Evolutionary conservation across 2,888 invertebrate species (phyloP).

Genomic region (Linnaemya tessellans): DNA sequence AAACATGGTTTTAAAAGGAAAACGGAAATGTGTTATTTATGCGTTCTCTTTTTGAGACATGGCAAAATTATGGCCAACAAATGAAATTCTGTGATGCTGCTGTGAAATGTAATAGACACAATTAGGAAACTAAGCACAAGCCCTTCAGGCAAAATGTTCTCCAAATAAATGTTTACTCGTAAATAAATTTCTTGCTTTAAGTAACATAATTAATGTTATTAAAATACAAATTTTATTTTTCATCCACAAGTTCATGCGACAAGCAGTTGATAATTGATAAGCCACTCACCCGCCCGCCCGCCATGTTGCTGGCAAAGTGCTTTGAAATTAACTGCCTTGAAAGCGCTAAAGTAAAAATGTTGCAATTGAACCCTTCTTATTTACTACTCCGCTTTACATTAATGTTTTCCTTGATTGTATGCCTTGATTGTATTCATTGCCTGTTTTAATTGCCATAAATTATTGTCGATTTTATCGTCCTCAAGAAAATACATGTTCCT

Average conservation of each 20-base stretch:
- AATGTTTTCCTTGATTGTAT: slow-evolving; percentile 22
- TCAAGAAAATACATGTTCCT: slow-evolving; percentile 33
- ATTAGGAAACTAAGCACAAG: slow-evolving; percentile 49
- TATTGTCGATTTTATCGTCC: slow-evolving; percentile 60
- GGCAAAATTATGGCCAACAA: slow-evolving; percentile 44
- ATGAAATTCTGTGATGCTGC: slow-evolving; percentile 7
- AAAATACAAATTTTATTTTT: slow-evolving; percentile 36
- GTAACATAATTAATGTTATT: slow-evolving; percentile 31
- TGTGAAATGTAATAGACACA: slow-evolving; percentile 36
- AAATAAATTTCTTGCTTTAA: slow-evolving; percentile 10
- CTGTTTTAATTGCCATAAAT: slow-evolving; percentile 50
- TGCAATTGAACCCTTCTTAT: slow-evolving; percentile 37
- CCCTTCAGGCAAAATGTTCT: slow-evolving; percentile 2
- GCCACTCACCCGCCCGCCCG: background rate
- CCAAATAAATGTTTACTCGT: slow-evolving; percentile 14
- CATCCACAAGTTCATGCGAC: background rate
- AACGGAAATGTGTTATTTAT: slow-evolving; percentile 51
- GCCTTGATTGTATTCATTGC: slow-evolving; percentile 1
- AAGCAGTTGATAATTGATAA: slow-evolving; percentile 41
- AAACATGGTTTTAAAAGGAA: slow-evolving; percentile 40
- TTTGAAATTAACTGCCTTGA: slow-evolving; percentile 19
- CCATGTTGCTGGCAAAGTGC: slow-evolving; percentile 10
- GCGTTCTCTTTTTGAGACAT: slow-evolving; percentile 18
- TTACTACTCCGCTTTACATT: background rate
- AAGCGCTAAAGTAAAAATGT: slow-evolving; percentile 15